Evolutionary conservation across 37 sponge, comb jelly and placozoan genomes (phyloP), one percentile per base, ranked within the genome.

Genomic region (Crambe crambe): DNA sequence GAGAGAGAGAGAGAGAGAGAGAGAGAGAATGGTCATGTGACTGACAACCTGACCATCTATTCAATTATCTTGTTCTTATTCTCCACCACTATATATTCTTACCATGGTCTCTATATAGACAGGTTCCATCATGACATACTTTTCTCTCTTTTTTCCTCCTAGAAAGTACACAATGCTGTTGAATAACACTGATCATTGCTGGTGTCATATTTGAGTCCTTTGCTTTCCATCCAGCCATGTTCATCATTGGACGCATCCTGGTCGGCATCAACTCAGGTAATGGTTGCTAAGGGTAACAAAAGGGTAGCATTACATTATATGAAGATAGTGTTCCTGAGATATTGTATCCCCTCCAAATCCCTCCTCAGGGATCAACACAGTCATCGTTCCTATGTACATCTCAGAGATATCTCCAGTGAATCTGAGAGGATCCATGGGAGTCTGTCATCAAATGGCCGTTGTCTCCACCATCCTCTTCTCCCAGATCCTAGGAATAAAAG

Each of bases 181-280:
- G 1, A 89, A 84, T 79, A 89, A 89, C 29, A n/a, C 75, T 0
- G 36, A 25, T 77, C 2, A 1, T 73, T 22, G 77, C 61, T 27
- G 90, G 72, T 10, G 80, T 60, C 4, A 34, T 15, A 3, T 56
- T 89, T 41, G 31, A 83, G 77, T 73, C 81, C 0, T 35, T 84
- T 37, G 73, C 85, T 20, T 42, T 78, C 36, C 61, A 72, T 29
- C 84, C 79, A 2, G 3, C 40, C 81, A 83, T 89, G 85, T 79
- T 89, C 34, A 84, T 84, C 30, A 71, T 60, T 0, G 90, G 90
- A 31, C 29, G 90, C 25, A 80, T 89, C 32, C 73, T 89, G 56
- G 63, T 84, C 8, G 90, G 90, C 4, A 77, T 89, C 0, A 89
- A 89, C 40, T 23, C 78, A 78, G 89, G 88, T 87, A 37, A 47